phyloP scores from a whole-genome alignment of 2,888 invertebrate species.

The Pyrrhosoma nymphula region DNA sequence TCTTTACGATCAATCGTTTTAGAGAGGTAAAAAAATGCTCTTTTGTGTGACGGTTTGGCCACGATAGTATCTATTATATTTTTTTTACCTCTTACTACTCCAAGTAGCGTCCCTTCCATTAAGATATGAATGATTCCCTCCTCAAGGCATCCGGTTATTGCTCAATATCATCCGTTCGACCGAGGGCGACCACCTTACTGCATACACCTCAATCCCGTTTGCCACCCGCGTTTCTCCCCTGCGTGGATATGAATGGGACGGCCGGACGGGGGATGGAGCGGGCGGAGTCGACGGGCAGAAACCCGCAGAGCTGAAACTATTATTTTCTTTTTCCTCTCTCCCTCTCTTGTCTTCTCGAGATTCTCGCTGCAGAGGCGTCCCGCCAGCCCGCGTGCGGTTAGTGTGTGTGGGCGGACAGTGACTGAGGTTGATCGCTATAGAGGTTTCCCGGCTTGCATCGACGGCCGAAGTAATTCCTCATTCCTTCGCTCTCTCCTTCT shows the following conservation, averaged over 20 bases:
- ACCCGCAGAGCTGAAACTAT: not conserved
- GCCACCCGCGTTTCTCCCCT: not conserved
- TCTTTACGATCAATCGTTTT: not conserved
- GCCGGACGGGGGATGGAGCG: not conserved
- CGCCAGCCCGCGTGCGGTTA: not conserved
- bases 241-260: not conserved
- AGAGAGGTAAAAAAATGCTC: not conserved
- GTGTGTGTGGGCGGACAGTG: constrained; percentile 1
- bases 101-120: not conserved
- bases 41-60: not conserved
- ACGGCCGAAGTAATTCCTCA: not conserved
- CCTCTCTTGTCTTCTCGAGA: not conserved
- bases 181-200: no score
- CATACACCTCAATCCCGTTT: not conserved
- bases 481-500: not conserved
- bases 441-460: not conserved
- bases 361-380: not conserved
- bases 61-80: not conserved
- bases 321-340: not conserved
- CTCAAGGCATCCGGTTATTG: not conserved
- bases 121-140: not conserved
- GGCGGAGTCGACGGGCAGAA: not conserved
- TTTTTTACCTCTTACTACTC: not conserved
- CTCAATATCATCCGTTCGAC: not conserved
- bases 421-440: not conserved